Percentiles rank a stretch among this genome's conserved stretches.
Conservation (phyloP, 2,888 invertebrate genomes). For the Limenitis camilla region DNA sequence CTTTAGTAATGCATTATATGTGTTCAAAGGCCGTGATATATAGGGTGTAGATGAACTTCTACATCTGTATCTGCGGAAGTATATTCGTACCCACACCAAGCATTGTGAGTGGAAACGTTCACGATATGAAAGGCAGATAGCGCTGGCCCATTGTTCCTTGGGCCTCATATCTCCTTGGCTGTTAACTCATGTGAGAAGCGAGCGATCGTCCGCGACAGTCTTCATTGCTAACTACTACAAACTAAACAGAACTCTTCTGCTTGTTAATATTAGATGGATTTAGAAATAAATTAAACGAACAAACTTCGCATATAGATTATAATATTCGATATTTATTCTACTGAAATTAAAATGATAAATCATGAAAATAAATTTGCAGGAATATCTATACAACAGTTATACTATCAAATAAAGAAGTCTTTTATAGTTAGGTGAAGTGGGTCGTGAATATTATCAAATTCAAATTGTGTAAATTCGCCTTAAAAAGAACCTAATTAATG, state of each 20-base stretch:
- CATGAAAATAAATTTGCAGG: too few relatives aligned
- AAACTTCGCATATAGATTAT: too few relatives aligned
- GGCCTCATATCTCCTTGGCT: constrained; percentile 31
- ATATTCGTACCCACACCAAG: constrained; percentile 10
- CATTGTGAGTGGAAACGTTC: constrained; percentile 25
- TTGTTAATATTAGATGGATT: neutral
- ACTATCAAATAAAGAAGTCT: too few relatives aligned
- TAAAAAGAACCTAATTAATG: too few relatives aligned
- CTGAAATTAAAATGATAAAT: too few relatives aligned
- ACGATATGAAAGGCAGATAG: constrained; percentile 35
- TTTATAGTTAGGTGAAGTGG: too few relatives aligned
- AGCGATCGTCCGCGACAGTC: constrained; percentile 10
- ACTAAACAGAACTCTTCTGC: neutral
- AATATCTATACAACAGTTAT: too few relatives aligned
- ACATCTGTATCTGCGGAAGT: constrained; percentile 26
- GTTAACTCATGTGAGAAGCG: constrained; percentile 29
- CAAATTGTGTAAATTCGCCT: too few relatives aligned
- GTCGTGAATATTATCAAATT: too few relatives aligned
- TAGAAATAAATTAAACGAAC: neutral
- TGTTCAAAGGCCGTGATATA: constrained; percentile 16
- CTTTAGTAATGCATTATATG: neutral
- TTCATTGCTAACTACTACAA: constrained; percentile 3
- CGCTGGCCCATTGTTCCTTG: constrained; percentile 30
- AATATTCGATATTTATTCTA: too few relatives aligned
- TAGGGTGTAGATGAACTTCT: constrained; percentile 21